Evolutionary conservation across 1,140 invertebrate species (phyloP).

Genomic region (Bombus turneri): DNA sequence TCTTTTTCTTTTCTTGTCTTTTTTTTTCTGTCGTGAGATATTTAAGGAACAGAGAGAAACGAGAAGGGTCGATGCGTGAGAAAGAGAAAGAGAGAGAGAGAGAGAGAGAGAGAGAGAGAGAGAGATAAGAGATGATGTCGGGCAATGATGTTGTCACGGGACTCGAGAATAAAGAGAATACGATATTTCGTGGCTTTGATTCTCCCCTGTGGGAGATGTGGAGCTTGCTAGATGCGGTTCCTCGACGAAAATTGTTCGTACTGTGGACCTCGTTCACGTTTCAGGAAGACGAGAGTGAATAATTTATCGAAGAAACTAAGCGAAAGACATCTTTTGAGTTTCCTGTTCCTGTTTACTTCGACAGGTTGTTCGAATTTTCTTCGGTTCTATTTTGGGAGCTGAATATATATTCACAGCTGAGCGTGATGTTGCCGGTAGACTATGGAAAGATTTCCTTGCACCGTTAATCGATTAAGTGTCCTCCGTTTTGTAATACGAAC

Average conservation of each 20-base stretch:
- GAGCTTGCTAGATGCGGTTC: conserved; percentile 20
- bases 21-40: background rate
- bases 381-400: background rate
- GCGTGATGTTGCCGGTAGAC: background rate
- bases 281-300: conserved; percentile 16
- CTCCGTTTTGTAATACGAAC: background rate
- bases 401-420: background rate
- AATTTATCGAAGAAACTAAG: background rate
- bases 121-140: conserved; percentile 1
- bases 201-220: background rate
- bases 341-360: background rate
- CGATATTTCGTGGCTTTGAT: conserved; percentile 21
- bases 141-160: conserved; percentile 24
- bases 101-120: background rate
- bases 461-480: background rate
- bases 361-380: background rate
- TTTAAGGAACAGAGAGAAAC: background rate
- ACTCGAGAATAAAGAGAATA: conserved; percentile 9
- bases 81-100: background rate
- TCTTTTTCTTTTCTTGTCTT: background rate
- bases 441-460: no score
- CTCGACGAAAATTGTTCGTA: conserved; percentile 1
- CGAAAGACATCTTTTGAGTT: background rate
- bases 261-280: background rate
- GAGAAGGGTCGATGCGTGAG: background rate